Base-by-base conservation (phyloP, 1,140 invertebrate species). In the Drosophila neocordata region DNA sequence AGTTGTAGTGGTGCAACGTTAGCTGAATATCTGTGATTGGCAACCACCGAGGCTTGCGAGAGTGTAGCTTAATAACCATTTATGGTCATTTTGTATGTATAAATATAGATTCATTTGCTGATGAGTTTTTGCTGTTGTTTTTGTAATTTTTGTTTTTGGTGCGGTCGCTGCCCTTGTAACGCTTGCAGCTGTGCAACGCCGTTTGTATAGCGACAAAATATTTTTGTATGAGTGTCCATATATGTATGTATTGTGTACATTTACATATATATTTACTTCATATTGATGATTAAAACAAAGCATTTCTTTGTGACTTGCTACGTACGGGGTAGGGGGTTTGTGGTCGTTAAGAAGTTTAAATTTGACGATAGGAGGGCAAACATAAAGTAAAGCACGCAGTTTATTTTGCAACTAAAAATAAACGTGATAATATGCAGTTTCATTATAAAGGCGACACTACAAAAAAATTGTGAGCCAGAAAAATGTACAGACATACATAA, bases 341-440 rank as follows among this genome's bases (percentile, higher is more conserved):
- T 48, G 41, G 41, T 48, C 31, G 15, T 53, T 72, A 13, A 41
- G 20, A 71, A 60, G 27, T 61, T 41, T 8, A 44, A 38, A 66
- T 55, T 65, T 62, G 64, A 44, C 13, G 9, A 34, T 24, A 18
- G 34, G 31, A 60, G 18, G 37, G 38, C 22, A 34, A 34, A 59
- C 18, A 55, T 58, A 27, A 7, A 22, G 48, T 44, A 38, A 22
- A 24, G 34, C 72, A 74, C 72, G 72, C 72, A 74, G 69, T 74
- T 52, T 56, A 67, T 74, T 74, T 79, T 64, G 83, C 74, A 79
- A 82, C 83, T 87, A 87, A 88, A 88, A 87, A 88, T 87, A 87
- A 87, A 87, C 83, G 83, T 87, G 83, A 87, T 87, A 88, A 87
- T 79, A 87, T 87, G 83, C 83, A 87, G 69, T 87, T 85, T 73